Evolutionary conservation across 2,113 vertebrate genomes (phyloP), one percentile per base, ranked within the genome.

Genomic region (Monopterus albus): DNA sequence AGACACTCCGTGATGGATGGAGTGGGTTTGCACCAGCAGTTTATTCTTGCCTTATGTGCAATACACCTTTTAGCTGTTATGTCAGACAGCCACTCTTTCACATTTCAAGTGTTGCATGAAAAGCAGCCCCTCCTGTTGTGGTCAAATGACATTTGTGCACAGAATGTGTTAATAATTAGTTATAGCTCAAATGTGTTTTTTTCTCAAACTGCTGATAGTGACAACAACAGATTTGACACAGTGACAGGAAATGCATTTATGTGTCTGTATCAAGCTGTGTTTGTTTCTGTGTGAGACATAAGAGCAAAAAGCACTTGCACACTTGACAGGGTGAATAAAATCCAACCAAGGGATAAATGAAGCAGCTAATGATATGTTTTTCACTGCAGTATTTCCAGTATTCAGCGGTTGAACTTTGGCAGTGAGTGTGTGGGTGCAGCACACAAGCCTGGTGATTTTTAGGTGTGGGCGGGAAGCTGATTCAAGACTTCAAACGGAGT

Each of bases 401-500:
- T 83, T 79, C 71, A 39, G 64, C 28, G 61, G 73, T 26, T 83
- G 87, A 91, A 82, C 79, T 87, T 72, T 77, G 80, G 65, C 53
- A 52, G 64, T 74, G 79, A 31, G 50, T 65, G 74, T 83, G 83
- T 87, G 85, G 79, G 75, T 82, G 87, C 79, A 69, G 55, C 75
- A 40, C 52, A 51, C 65, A 43, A 79, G 81, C 77, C 66, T 39
- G 72, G 52, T 40, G 68, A 74, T 83, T 64, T n/a, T 58, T 79
- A 86, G 61, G 60, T 78, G 85, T 87, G 81, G 86, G 89, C 42
- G 75, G 72, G 75, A 78, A 78, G 79, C 70, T 3, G 60, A 70
- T 84, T 79, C 43, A 62, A 83, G 60, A 68, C 86, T 74, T 86
- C 83, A 87, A 84, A 87, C 83, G 52, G 84, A 78, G 79, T 83